Conservation (phyloP, 2,797 vertebrate genomes). For the Apogon talboti region DNA sequence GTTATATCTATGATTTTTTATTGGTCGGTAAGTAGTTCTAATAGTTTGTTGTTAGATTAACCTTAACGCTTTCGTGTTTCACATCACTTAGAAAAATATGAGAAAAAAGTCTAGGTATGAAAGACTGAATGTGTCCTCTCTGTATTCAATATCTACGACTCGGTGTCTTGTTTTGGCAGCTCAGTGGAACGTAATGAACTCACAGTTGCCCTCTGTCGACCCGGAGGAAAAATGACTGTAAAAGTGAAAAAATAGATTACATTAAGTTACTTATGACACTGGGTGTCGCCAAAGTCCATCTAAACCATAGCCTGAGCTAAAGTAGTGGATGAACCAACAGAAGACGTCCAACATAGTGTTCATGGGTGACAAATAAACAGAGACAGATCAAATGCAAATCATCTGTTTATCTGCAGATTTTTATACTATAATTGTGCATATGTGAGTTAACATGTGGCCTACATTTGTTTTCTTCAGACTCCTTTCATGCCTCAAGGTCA, state of each 20-base stretch:
- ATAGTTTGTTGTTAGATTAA: too few relatives aligned
- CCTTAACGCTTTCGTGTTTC: too few relatives aligned
- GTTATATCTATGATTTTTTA: too few relatives aligned
- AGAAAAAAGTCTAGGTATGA: not conserved
- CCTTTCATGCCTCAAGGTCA: constrained; percentile 20
- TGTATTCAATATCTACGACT: constrained; percentile 26
- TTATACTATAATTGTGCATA: not conserved
- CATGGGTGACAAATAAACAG: not conserved
- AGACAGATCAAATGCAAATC: not conserved
- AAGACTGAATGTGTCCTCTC: not conserved
- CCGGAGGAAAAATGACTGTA: constrained; percentile 1
- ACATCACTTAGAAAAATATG: rapidly evolving
- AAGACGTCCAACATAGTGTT: rapidly evolving
- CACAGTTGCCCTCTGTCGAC: constrained; percentile 45
- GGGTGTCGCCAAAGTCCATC: constrained; percentile 38
- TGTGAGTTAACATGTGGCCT: not conserved
- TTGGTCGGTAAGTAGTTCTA: too few relatives aligned
- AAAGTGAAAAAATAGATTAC: not conserved
- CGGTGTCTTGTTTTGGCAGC: not conserved
- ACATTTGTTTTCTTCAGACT: constrained; percentile 14
- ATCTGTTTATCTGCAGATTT: not conserved
- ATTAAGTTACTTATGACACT: constrained; percentile 6
- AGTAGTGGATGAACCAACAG: not conserved
- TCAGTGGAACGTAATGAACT: not conserved
- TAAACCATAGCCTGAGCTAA: not conserved